Evolutionary conservation across 2,888 invertebrate genomes (phyloP).

Genomic region (Osmoderma eremita): DNA sequence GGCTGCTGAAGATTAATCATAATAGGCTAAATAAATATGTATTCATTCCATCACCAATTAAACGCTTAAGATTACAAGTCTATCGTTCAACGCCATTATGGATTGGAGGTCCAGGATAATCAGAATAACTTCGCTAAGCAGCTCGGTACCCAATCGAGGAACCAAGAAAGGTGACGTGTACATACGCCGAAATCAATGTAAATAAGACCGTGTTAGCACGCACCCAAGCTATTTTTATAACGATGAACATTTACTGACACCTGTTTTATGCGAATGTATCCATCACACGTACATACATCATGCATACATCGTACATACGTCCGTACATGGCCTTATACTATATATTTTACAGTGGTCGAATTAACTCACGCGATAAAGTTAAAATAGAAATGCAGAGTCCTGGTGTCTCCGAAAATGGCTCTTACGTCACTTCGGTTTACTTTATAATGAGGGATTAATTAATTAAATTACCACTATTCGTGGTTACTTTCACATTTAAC

Average conservation of each 20-base stretch:
- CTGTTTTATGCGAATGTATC: conserved; percentile 34
- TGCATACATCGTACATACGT: conserved; percentile 5
- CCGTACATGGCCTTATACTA: conserved; percentile 14
- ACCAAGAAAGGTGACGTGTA: conserved; percentile 31
- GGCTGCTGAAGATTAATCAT: neutral
- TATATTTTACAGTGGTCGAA: conserved; percentile 15
- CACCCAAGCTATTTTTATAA: conserved; percentile 27
- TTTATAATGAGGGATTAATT: neutral
- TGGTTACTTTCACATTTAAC: no score
- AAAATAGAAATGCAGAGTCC: neutral
- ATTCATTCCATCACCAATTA: no score
- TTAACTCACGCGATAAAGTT: conserved; percentile 13
- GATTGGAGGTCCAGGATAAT: conserved; percentile 11
- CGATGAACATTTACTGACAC: conserved; percentile 32
- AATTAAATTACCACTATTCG: conserved; percentile 15
- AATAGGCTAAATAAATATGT: conserved; percentile 6
- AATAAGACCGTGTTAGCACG: conserved; percentile 35
- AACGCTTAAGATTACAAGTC: no score
- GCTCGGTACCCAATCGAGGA: conserved; percentile 15
- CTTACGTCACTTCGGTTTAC: neutral
- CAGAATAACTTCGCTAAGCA: conserved; percentile 19
- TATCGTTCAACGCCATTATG: no score
- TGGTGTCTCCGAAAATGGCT: neutral
- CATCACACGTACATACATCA: conserved; percentile 7
- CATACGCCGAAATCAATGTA: conserved; percentile 32